Evolutionary conservation across 2,113 vertebrate species (phyloP), one percentile per base, ranked within the genome.

Genomic region (Cathartes aura): DNA sequence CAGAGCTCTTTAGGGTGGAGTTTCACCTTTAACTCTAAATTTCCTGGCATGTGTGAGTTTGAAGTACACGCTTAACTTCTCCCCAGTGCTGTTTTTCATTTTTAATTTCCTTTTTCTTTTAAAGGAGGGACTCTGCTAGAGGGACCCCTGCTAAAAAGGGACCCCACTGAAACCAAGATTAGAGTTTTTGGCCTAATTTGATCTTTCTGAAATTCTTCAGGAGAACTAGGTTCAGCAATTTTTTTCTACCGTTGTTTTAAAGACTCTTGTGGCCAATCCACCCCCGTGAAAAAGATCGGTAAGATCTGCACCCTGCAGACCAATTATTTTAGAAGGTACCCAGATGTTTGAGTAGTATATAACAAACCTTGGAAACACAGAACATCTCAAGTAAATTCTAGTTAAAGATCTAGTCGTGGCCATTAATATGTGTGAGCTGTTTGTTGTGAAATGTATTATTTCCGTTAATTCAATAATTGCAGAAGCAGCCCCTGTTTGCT

Each of bases 41-140:
- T 96, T 94, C 90, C 95, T 96, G 94, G 56, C 92, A 87, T 89
- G 47, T 76, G 59, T 70, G 38, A 56, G 68, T 60, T 90, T 82
- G 76, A 88, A 93, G 74, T 15, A 30, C 52, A n/a, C 0, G 5
- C 71, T 93, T 93, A 95, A 94, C 24, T 74, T 90, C 86, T 68
- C 76, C 92, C 75, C 45, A 58, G 96, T 88, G 66, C 71, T 79
- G 76, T 82, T 97, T 94, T 84, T 92, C 55, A 84, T 83, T 96
- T 91, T 94, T 89, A 90, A 94, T 94, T 89, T 95, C 94, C 84
- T 93, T 96, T 94, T 82, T 85, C 84, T 96, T 95, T 96, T 96
- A 85, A 97, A 96, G 76, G 68, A 89, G 58, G 87, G 66, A 94
- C 36, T 53, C 36, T 95, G 66, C 12, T 94, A 93, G 67, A 87